Conservation (phyloP, 2,888 invertebrate genomes). For the Drosophila acutilabella region DNA sequence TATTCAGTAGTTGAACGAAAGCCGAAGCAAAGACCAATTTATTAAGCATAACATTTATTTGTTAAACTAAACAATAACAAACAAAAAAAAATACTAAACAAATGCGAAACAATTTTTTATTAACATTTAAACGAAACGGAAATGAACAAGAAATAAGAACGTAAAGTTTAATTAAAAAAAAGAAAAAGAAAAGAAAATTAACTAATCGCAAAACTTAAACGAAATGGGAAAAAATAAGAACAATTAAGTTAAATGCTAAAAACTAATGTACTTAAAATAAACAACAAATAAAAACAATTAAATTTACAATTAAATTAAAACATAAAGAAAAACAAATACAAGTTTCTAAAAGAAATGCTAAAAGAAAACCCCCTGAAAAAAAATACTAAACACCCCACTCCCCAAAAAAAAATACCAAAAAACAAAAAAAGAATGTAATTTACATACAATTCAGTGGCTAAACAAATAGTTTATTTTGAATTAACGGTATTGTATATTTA, state of each 20-base stretch:
- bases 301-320: constrained; percentile 10
- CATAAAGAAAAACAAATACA: constrained; percentile 14
- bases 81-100: constrained; percentile 8
- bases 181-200: constrained; percentile 28
- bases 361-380: constrained; percentile 21
- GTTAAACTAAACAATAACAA: constrained; percentile 68
- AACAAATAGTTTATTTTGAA: constrained; percentile 75
- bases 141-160: constrained; percentile 34
- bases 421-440: constrained; percentile 41
- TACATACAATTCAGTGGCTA: constrained; percentile 57
- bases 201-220: constrained; percentile 47
- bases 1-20: constrained; percentile 75
- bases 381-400: constrained; percentile 1
- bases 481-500: constrained; percentile 78
- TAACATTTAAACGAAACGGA: constrained; percentile 31
- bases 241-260: constrained; percentile 36
- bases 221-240: constrained; percentile 18
- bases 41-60: constrained; percentile 71
- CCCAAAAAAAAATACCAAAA: constrained; percentile 16
- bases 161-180: constrained; percentile 33
- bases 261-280: constrained; percentile 20
- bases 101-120: constrained; percentile 72
- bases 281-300: constrained; percentile 6
- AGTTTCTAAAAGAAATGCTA: constrained; percentile 69
- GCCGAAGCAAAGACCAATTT: constrained; percentile 80